Evolutionary conservation across 37 sponge, comb jelly and placozoan genomes (phyloP), one percentile per base, ranked within the genome.

Genomic region (Spongilla lacustris): DNA sequence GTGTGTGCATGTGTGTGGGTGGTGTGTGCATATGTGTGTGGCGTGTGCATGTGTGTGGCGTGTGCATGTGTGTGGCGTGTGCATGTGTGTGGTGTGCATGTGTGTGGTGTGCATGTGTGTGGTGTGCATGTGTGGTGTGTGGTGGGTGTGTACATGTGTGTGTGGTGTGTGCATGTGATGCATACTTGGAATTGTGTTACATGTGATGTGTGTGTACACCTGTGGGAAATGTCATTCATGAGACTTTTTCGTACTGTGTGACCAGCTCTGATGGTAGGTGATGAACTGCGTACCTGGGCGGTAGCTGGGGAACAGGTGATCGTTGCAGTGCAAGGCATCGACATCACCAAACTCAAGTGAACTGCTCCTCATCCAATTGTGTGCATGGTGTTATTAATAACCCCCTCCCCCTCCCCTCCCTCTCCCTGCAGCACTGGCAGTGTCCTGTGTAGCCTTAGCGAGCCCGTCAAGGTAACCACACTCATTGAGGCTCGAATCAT

Each of bases 221-320:
- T 10, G 46, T 46, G 46, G n/a, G n/a, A n/a, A n/a, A n/a, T n/a
- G n/a, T n/a, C 46, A 46, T 46, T 46, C 46, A 46, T 46, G 46
- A 46, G 46, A 46, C 4, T 46, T 46, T 46, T 46, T 8, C 46
- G 8, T 58, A 29, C 73, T 32, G 12, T 78, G 17, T 46, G 46
- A 46, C 46, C 46, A 96, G 97, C 87, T 70, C 36, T 94, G 5
- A 26, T 26, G 1, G 67, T 89, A 10, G 68, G 49, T 70, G 95
- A 96, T 4, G 89, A 86, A 1, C 10, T 70, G 14, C 37, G n/a
- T 0, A 31, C 81, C 25, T 96, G 95, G 92, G 95, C 88, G 66
- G 92, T 73, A 10, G 97, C 95, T 80, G 97, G 97, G 24, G 97
- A 96, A 14, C 95, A 94, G 24, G 92, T 91, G 8, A 36, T 86